Conservation (phyloP, 2,888 invertebrate species). For the Acanthosepion esculentum region DNA sequence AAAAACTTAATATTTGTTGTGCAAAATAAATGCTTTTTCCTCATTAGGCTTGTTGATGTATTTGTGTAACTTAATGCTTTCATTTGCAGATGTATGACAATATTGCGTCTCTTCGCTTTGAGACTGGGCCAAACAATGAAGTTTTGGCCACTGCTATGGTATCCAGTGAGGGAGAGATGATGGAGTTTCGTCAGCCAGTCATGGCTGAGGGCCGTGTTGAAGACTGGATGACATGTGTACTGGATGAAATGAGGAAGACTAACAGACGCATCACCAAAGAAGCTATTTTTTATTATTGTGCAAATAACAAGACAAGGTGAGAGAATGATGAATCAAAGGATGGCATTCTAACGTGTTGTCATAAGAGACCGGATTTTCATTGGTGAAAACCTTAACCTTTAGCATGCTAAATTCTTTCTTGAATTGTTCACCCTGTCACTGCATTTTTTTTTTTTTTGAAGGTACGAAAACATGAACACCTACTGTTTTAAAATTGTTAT, state of each 20-base stretch:
- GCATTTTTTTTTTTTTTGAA: too few relatives aligned
- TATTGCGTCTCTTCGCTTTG: constrained; percentile 84
- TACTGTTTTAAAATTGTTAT: too few relatives aligned
- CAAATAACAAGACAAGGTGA: constrained; percentile 81
- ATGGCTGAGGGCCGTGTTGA: constrained; percentile 88
- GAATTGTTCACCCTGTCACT: too few relatives aligned
- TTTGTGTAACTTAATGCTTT: background rate
- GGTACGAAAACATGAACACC: too few relatives aligned
- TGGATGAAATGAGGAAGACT: constrained; percentile 87
- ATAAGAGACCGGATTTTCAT: too few relatives aligned
- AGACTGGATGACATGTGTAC: constrained; percentile 91
- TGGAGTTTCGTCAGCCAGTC: constrained; percentile 86
- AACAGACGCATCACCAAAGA: constrained; percentile 90
- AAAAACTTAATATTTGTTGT: too few relatives aligned
- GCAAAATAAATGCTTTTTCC: too few relatives aligned
- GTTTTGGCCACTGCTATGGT: constrained; percentile 87
- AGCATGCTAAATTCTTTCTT: too few relatives aligned
- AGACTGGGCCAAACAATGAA: constrained; percentile 81
- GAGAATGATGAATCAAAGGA: background rate
- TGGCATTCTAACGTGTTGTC: background rate
- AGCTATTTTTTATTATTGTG: constrained; percentile 89
- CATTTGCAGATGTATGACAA: constrained; percentile 90
- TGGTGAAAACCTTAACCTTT: too few relatives aligned
- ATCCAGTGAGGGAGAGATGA: constrained; percentile 88
- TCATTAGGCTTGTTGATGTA: too few relatives aligned